Evolutionary conservation across 1,140 invertebrate genomes (phyloP), one percentile per base, ranked within the genome.

Genomic region (Kradibia gibbosae): DNA sequence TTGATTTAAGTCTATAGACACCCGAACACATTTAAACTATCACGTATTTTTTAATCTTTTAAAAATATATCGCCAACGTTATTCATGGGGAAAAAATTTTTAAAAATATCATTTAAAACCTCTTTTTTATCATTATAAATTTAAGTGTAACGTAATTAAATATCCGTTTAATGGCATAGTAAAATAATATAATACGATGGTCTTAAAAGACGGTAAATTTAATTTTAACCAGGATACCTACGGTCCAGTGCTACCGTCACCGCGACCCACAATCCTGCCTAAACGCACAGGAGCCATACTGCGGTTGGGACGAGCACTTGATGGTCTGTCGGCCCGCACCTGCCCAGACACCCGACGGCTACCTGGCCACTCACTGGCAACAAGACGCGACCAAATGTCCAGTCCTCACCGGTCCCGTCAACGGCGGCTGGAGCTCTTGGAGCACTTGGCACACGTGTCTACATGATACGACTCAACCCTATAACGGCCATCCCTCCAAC

Each of bases 221-320:
- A n/a, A n/a, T n/a, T n/a, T n/a, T 48, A 42, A 25, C 62, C 55
- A 91, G 95, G 53, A 93, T 98, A 48, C 93, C 95, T 1, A 93
- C 96, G 0, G 93, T 95, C 70, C 95, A 96, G 72, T 99, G 97
- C 87, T 90, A 91, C 34, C 92, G 96, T 3, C 95, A 97, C 89
- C 91, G 91, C 25, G 94, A 92, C 1, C 93, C 93, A 53, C 90
- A 93, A 4, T 93, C 94, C 2, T 99, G 98, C 88, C 85, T 97
- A 28, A 95, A 95, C 85, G 95, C 97, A 0, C 95, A 95, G 91
- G 98, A 99, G 90, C 98, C 98, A 0, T 97, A 98, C 88, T 99
- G 98, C 90, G 98, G 97, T 0, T 99, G 97, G 97, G 95, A 98
- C 89, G 94, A 95, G 77, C 91, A 93, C 5, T 89, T 93, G 8